Percentiles rank a stretch among this genome's conserved stretches.
phyloP scores from a whole-genome alignment of 2,113 vertebrate species.

The Macrotis lagotis region DNA sequence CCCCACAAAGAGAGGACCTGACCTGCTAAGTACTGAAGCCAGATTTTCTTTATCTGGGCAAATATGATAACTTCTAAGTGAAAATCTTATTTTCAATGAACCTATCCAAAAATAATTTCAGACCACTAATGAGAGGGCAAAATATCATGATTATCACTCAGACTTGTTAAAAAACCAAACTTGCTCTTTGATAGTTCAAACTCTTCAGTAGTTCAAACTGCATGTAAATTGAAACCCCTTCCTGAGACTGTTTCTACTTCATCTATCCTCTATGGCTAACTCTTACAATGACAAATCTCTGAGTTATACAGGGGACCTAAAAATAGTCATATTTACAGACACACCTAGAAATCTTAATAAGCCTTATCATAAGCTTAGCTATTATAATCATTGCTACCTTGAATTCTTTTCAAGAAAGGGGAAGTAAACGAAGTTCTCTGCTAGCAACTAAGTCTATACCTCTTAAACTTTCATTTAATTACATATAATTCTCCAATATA shows the following conservation, averaged over 20 bases:
- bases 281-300: no score
- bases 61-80: constrained; percentile 73
- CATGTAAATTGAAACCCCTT: constrained; percentile 83
- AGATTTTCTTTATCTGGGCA: constrained; percentile 56
- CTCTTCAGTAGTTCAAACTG: constrained; percentile 76
- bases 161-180: constrained; percentile 83
- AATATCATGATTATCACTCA: constrained; percentile 81
- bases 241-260: constrained; percentile 79
- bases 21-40: constrained; percentile 48
- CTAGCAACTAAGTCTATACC: not conserved
- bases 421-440: not conserved
- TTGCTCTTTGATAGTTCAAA: constrained; percentile 76
- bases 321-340: constrained; percentile 33
- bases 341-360: constrained; percentile 5
- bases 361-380: constrained; percentile 35
- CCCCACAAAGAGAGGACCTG: constrained; percentile 71
- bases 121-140: constrained; percentile 80
- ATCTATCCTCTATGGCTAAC: constrained; percentile 67
- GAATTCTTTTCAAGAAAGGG: constrained; percentile 40
- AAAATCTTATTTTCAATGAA: constrained; percentile 78
- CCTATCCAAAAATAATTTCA: constrained; percentile 83
- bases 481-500: not conserved
- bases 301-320: constrained; percentile 65
- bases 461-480: not conserved
- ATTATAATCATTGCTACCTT: constrained; percentile 9